Conservation (phyloP, 2,113 vertebrate species). For the Mastomys coucha region DNA sequence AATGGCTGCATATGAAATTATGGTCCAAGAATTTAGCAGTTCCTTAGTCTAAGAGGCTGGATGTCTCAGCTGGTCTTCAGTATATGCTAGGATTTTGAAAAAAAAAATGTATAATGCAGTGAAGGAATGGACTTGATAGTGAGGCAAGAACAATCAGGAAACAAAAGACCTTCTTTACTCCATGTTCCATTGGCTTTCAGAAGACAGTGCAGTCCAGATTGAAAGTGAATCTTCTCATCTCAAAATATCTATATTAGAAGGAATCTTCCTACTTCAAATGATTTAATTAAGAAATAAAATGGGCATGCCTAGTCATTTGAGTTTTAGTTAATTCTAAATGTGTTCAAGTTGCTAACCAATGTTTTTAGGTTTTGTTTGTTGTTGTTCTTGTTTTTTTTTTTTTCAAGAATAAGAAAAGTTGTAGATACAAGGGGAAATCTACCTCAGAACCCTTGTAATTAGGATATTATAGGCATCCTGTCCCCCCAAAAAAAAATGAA, state of each 20-base stretch:
- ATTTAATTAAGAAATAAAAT: too few species aligned
- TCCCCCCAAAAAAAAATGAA: too few species aligned
- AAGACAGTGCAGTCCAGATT: too few species aligned
- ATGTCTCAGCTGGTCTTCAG: not conserved
- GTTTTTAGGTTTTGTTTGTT: too few species aligned
- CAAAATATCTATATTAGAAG: too few species aligned
- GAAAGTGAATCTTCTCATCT: too few species aligned
- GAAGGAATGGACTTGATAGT: not conserved
- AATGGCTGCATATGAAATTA: not conserved
- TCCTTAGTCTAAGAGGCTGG: not conserved
- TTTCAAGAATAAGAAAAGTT: not conserved
- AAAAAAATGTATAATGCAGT: not conserved
- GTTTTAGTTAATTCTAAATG: too few species aligned
- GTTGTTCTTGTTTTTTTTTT: not conserved
- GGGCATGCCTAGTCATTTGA: too few species aligned
- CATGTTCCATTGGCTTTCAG: too few species aligned
- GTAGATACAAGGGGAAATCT: not conserved
- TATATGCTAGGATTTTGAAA: not conserved
- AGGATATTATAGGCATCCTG: not conserved
- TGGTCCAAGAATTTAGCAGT: not conserved
- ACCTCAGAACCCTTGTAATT: not conserved
- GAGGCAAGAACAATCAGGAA: not conserved
- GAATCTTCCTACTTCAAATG: too few species aligned
- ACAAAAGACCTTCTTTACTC: too few species aligned
- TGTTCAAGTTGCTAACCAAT: too few species aligned